Evolutionary conservation across 2,797 vertebrate genomes (phyloP).

Genomic region (Brachymystax lenok): DNA sequence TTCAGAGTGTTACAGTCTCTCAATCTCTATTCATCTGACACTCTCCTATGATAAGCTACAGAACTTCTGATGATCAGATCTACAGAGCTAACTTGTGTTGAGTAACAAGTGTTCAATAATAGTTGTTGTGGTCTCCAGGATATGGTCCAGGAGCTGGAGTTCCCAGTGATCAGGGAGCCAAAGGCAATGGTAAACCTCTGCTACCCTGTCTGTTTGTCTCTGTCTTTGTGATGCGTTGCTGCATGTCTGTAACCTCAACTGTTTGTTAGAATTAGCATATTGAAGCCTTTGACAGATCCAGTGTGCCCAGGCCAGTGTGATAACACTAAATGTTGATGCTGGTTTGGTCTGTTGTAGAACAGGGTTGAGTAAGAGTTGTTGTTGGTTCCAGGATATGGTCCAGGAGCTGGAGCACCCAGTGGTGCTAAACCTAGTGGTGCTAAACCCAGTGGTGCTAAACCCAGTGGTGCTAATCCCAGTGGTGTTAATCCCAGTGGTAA

Average conservation of each 20-base stretch:
- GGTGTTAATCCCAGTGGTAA: too few species aligned
- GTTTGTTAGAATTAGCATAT: constrained; percentile 8
- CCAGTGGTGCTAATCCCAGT: too few species aligned
- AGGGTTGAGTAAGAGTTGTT: constrained; percentile 11
- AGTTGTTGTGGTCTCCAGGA: constrained; percentile 15
- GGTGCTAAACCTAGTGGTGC: too few species aligned
- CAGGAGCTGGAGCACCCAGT: too few species aligned
- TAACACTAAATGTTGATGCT: background rate
- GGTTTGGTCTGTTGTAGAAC: background rate
- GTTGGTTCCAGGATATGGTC: background rate
- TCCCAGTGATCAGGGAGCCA: background rate
- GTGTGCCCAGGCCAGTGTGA: background rate
- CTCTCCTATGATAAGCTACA: too few species aligned
- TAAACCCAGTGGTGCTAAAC: too few species aligned
- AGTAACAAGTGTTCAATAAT: too few species aligned
- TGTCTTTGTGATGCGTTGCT: constrained; percentile 12
- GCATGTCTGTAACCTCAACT: background rate
- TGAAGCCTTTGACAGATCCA: background rate
- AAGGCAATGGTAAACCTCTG: too few species aligned
- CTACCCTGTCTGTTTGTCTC: background rate
- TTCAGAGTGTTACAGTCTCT: too few species aligned
- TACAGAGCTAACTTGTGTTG: too few species aligned
- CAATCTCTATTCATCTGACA: too few species aligned
- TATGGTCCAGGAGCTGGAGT: constrained; percentile 18
- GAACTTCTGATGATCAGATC: too few species aligned